phyloP scores from a whole-genome alignment of 2,113 vertebrate genomes.

The Macrotus californicus region DNA sequence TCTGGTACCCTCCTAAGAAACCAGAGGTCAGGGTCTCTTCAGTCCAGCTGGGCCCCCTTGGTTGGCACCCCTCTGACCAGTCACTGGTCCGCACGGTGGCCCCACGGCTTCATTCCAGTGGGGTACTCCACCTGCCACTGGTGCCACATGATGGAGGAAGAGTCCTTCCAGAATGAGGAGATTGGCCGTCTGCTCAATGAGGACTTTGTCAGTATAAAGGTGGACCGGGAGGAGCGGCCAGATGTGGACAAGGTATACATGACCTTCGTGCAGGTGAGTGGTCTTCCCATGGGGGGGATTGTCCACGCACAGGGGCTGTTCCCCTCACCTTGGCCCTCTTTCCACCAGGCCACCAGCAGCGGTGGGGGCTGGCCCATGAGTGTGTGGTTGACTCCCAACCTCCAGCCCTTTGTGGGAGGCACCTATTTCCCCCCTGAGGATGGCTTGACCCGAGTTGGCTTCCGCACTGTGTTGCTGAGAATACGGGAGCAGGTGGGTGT shows the following conservation, averaged over 20 bases:
- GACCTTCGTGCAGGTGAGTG: conserved; percentile 92
- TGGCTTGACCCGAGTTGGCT: conserved; percentile 82
- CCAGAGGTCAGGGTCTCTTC: neutral
- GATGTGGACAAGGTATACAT: conserved; percentile 98
- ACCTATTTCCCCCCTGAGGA: conserved; percentile 95
- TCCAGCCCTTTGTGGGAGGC: conserved; percentile 91
- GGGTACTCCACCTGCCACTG: conserved; percentile 98
- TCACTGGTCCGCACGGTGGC: neutral
- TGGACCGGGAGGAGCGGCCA: conserved; percentile 94
- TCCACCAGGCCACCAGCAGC: conserved; percentile 88
- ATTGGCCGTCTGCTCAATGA: conserved; percentile 88
- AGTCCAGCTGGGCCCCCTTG: neutral
- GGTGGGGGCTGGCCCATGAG: conserved; percentile 98
- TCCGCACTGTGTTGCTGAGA: conserved; percentile 87
- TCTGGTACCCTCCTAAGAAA: neutral
- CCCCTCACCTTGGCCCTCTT: neutral
- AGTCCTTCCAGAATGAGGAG: conserved; percentile 92
- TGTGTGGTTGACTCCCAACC: conserved; percentile 94
- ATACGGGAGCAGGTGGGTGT: conserved; percentile 88
- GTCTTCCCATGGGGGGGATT: rapidly evolving
- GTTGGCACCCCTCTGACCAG: neutral
- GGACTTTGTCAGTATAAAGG: conserved; percentile 93
- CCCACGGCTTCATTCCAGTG: conserved; percentile 76
- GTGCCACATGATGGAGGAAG: conserved; percentile 97
- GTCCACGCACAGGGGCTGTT: rapidly evolving